A percentile compares a stretch with the other conserved stretches of the same genome.
These are phyloP conservation scores for Zaprionus lachaisei DNA, from an alignment of 1,140 invertebrate species.

Conservation along the genomic window DNA sequence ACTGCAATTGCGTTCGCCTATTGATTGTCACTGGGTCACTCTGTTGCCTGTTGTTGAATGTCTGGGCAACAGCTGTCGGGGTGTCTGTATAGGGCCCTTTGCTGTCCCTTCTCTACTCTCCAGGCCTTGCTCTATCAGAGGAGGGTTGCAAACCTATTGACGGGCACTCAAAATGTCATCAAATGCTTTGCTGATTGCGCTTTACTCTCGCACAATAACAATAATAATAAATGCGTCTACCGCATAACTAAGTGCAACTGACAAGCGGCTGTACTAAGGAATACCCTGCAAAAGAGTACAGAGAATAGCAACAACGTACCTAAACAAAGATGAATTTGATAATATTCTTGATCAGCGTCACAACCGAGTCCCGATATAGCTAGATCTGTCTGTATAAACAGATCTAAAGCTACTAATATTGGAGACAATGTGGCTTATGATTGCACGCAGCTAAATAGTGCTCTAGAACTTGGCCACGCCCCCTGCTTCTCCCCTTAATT, in stretches of 20 bases:
- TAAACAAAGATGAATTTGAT: not conserved
- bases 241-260: slow-evolving; percentile 50
- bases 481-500: too few relatives aligned
- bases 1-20: slow-evolving; percentile 30
- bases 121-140: not conserved
- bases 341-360: too few relatives aligned
- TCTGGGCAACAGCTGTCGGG: slow-evolving; percentile 57
- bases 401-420: too few relatives aligned
- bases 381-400: too few relatives aligned
- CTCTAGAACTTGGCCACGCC: too few relatives aligned
- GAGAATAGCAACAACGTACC: not conserved
- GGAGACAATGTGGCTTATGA: too few relatives aligned
- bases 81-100: not conserved
- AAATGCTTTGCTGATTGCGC: slow-evolving; percentile 62
- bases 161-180: slow-evolving; percentile 71
- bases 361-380: too few relatives aligned
- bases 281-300: slow-evolving; percentile 13
- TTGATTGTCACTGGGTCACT: slow-evolving; percentile 60
- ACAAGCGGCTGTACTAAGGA: slow-evolving; percentile 8
- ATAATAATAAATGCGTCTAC: slow-evolving; percentile 24
- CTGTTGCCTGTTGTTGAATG: slow-evolving; percentile 1
- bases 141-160: slow-evolving; percentile 49
- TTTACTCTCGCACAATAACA: slow-evolving; percentile 20
- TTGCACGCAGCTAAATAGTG: too few relatives aligned
- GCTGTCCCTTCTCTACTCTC: not conserved